Evolutionary conservation across 2,888 invertebrate genomes (phyloP), one percentile per base, ranked within the genome.

Genomic region (Orthosia gracilis): DNA sequence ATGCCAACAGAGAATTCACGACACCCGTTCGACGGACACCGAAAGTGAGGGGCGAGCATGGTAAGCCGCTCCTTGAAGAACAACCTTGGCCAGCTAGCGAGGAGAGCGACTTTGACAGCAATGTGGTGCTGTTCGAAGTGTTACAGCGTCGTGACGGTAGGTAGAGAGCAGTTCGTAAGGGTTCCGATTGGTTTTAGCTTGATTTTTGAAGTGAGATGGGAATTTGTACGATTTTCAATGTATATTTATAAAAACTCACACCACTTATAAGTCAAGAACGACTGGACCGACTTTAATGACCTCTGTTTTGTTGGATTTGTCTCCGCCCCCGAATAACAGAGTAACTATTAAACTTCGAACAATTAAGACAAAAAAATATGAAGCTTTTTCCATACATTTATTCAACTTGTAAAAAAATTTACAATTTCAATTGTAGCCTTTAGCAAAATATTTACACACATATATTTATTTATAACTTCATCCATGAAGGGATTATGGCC

Each of bases 91-190:
- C 88, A 0, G 76, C 65, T 0, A 94, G 94, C 73, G 95, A 95
- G 17, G 96, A 96, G 0, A 96, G 95, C 68, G 96, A 97, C 59
- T 91, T 94, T 1, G 97, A 97, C 76, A 93, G 96, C 15, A 97
- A 95, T 84, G 93, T 96, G 70, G 96, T 97, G 2, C 92, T 97
- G 11, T 97, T 96, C 73, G 97, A 97, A 86, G 96, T 97, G 0
- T 82, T 97, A 18, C 97, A 97, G 82, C 89, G 97, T 68, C 89
- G 97, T 71, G 97, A 97, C 83, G 92, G 89, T 50, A 91, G 88
- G 83, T 90, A 90, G 78, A 74, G 3, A 7, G 21, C 15, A 47
- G 17, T 17, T 12, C 78, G 12, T 70, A 78, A 67, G 83, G 86
- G 68, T 82, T 84, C 76, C 76, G 86, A 74, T 85, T 77, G 74